These are phyloP conservation scores for Pandemis cinnamomeana DNA, from an alignment of 2,888 invertebrate species.

Conservation along the genomic window DNA sequence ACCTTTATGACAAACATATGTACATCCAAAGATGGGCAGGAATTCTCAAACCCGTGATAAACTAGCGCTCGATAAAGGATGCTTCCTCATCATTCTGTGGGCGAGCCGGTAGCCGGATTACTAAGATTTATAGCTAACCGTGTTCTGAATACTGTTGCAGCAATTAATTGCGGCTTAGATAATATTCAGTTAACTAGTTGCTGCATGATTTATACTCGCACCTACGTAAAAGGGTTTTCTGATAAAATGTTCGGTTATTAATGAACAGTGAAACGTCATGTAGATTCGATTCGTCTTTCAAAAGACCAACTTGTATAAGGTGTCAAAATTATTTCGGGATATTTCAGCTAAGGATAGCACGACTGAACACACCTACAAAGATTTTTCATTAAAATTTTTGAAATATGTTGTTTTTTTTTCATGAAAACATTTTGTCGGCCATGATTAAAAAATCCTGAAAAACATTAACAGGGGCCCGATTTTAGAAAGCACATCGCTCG, in stretches of 20 bases:
- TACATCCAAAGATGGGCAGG: background rate
- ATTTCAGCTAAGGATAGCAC: too few relatives aligned
- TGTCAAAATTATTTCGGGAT: too few relatives aligned
- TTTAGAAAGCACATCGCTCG: too few relatives aligned
- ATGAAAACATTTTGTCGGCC: too few relatives aligned
- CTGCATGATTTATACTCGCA: conserved; percentile 54
- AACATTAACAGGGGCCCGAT: too few relatives aligned
- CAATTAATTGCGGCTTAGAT: conserved; percentile 66
- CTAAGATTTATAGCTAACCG: conserved; percentile 65
- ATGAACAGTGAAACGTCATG: background rate
- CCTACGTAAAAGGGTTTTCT: background rate
- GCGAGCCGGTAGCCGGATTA: conserved; percentile 54
- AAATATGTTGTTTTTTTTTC: too few relatives aligned
- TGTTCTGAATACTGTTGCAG: conserved; percentile 54
- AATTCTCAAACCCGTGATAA: background rate
- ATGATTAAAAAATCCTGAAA: too few relatives aligned
- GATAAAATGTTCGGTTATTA: background rate
- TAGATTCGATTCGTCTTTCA: background rate
- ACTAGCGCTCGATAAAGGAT: background rate
- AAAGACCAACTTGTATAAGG: too few relatives aligned
- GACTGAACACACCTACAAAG: too few relatives aligned
- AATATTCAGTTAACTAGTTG: conserved; percentile 57
- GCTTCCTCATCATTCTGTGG: conserved; percentile 19
- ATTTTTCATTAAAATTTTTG: too few relatives aligned
- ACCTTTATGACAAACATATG: too few relatives aligned